A percentile compares a stretch with the other conserved stretches of the same genome.
Conservation (phyloP, 2,113 vertebrate genomes). For the Tachysurus vachellii region DNA sequence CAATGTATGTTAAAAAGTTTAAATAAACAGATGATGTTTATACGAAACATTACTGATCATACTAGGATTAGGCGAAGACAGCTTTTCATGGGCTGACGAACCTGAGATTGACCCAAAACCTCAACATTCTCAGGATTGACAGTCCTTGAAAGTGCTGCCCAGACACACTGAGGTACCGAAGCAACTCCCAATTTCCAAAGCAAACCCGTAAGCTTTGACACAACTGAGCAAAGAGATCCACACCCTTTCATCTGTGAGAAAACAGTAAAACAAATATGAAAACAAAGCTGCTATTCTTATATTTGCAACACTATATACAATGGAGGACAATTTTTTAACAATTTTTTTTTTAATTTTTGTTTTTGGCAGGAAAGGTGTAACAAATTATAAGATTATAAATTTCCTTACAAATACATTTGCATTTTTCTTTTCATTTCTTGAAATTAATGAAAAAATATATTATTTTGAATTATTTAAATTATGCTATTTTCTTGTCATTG, state of each 20-base stretch:
- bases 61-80: constrained; percentile 63
- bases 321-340: not conserved
- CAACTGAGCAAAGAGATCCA: not conserved
- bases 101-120: constrained; percentile 88
- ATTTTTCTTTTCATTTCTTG: not conserved
- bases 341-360: no score
- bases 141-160: constrained; percentile 86
- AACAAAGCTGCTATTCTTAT: not conserved
- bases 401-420: not conserved
- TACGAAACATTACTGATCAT: not conserved
- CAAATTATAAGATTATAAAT: not conserved
- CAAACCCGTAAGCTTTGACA: not conserved
- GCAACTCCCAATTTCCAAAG: constrained; percentile 3
- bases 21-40: not conserved
- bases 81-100: constrained; percentile 91
- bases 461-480: no score
- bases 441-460: not conserved
- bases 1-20: not conserved
- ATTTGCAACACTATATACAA: not conserved
- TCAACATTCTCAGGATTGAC: constrained; percentile 94
- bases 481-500: not conserved
- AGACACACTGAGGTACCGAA: not conserved
- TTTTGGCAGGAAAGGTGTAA: not conserved
- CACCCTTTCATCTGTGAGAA: constrained; percentile 14
- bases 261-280: constrained; percentile 6